Evolutionary conservation across 2,797 vertebrate genomes (phyloP).

Genomic region (Enteromius trimaculatus): DNA sequence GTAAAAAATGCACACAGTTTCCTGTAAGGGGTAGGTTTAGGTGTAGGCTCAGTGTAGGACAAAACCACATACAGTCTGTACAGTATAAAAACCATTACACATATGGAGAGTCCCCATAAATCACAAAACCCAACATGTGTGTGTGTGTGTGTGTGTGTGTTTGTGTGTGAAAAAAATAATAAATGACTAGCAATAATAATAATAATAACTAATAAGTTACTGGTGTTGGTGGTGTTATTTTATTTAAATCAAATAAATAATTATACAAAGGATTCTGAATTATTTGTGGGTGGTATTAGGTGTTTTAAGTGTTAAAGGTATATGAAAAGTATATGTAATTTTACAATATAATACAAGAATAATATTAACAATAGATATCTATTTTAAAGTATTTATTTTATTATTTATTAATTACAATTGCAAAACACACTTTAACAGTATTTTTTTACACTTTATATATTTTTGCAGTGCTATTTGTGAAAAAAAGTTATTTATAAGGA

Average conservation of each 20-base stretch:
- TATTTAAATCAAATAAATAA: neutral
- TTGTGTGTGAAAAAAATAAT: too few species aligned
- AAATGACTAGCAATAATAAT: neutral
- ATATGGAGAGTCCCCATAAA: too few species aligned
- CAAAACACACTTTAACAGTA: neutral
- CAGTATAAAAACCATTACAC: too few species aligned
- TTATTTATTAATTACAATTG: neutral
- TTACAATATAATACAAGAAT: neutral
- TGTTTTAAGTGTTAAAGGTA: neutral
- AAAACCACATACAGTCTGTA: too few species aligned
- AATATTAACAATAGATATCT: neutral
- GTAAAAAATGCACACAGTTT: too few species aligned
- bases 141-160: too few species aligned
- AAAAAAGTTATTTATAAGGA: neutral
- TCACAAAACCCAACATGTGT: too few species aligned
- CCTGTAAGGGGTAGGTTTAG: too few species aligned
- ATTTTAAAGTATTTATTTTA: neutral
- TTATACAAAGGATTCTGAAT: neutral
- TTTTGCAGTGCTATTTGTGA: too few species aligned
- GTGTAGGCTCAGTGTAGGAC: too few species aligned
- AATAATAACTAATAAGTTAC: too few species aligned
- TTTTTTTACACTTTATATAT: neutral
- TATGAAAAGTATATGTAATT: neutral
- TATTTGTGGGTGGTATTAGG: neutral
- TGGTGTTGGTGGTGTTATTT: too few species aligned